Base-by-base conservation (phyloP, 2,113 vertebrate species). In the Struthio camelus region DNA sequence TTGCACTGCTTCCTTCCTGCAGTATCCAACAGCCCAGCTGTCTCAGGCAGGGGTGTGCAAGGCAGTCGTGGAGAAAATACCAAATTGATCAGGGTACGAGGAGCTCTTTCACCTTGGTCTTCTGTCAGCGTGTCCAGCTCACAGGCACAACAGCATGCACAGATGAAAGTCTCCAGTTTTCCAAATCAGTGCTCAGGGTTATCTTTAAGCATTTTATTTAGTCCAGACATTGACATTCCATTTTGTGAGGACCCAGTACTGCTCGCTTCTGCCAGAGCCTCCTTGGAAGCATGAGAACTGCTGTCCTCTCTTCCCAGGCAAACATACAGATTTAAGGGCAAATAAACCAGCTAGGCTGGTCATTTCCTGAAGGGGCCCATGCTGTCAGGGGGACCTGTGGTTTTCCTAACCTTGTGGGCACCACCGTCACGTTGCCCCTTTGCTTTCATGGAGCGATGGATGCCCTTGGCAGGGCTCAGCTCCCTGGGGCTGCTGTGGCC, bases 81-180 rank as follows among this genome's bases (percentile, higher is more conserved):
- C 25, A 18, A 58, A 25, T 14, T 42, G n/a, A 24, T 30, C 24
- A 38, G 46, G 27, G 65, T 27, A 38, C 65, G 28, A 40, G 11
- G 25, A 40, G 40, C 30, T 65, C 24, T 16, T 34, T 62, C 17
- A 32, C 20, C 14, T 3, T 25, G 70, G 48, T 6, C 54, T 81
- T 65, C 46, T 46, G 51, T n/a, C 18, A 5, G 24, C 24, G 9
- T 1, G 1, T 1, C 2, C 10, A 0, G 0, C 67, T 62, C 66
- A 25, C 0, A 1, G 65, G 18, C 32, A 51, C 50, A 36, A 61
- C 46, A 59, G 36, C 2, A 6, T 48, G 50, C 0, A 1, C 53
- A 58, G 36, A 32, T 61, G 81, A 28, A 80, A 59, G 62, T 46
- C 0, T 0, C 24, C 32, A 10, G 38, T 32, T 65, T 91, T 65